These are phyloP conservation scores for Amblyraja radiata DNA, from an alignment of 2,797 vertebrate genomes.

Conservation along the genomic window DNA sequence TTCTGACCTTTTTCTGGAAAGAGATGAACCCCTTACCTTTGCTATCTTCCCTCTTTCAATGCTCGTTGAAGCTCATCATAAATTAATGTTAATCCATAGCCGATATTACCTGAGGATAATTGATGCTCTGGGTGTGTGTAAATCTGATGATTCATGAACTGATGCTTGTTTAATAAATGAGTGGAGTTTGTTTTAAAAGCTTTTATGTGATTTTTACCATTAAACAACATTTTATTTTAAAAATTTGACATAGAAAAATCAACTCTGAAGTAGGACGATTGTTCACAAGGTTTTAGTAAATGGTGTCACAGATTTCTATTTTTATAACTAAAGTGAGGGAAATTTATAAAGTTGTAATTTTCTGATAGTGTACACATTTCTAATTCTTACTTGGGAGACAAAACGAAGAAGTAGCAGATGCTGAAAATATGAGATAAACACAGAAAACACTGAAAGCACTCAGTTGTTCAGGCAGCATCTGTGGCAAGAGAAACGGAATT, in stretches of 20 bases:
- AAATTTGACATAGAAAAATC: not conserved
- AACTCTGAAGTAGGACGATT: not conserved
- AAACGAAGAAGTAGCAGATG: too few species aligned
- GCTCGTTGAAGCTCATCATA: not conserved
- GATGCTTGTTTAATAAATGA: slow-evolving; percentile 36
- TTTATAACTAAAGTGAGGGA: not conserved
- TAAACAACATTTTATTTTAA: not conserved
- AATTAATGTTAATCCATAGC: not conserved
- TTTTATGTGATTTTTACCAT: slow-evolving; percentile 17
- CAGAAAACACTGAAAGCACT: too few species aligned
- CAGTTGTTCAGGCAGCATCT: too few species aligned
- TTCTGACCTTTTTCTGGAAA: not conserved
- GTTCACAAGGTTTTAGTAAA: not conserved
- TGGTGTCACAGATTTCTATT: not conserved
- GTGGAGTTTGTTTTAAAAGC: slow-evolving; percentile 3
- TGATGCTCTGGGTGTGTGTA: slow-evolving; percentile 9
- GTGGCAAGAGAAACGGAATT: too few species aligned
- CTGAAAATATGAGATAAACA: too few species aligned
- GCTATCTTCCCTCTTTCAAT: not conserved
- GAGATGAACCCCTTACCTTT: not conserved
- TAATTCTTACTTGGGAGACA: not conserved
- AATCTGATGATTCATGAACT: slow-evolving; percentile 35
- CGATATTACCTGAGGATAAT: not conserved
- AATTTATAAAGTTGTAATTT: not conserved
- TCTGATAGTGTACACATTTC: not conserved